Percentiles rank a stretch among this genome's conserved stretches.
These are phyloP conservation scores for Heliopora coerulea DNA, from an alignment of 92 coral and sea anemone species.

Conservation along the genomic window DNA sequence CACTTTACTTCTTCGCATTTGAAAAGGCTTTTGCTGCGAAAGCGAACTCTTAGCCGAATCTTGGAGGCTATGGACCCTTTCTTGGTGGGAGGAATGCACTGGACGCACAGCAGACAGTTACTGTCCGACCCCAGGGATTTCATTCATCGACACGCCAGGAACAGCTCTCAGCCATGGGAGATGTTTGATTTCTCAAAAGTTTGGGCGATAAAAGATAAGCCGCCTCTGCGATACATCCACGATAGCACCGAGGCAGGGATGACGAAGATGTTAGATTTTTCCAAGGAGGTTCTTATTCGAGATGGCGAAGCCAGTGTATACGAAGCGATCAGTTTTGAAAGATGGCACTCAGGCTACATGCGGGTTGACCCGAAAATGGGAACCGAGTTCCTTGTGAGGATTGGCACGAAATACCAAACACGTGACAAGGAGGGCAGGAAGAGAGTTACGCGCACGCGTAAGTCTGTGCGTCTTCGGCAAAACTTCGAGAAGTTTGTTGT, in stretches of 20 bases:
- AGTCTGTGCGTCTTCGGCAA: slow-evolving; percentile 13
- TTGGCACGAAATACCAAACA: slow-evolving; percentile 90
- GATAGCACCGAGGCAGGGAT: slow-evolving; percentile 85
- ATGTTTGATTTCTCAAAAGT: slow-evolving; percentile 30
- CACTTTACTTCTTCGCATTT: slow-evolving; percentile 69
- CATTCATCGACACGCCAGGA: neutral
- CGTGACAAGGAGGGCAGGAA: slow-evolving; percentile 23
- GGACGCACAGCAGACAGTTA: slow-evolving; percentile 17
- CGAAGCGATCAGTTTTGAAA: slow-evolving; percentile 83
- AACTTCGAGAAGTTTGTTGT: slow-evolving; percentile 12
- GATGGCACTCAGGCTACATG: slow-evolving; percentile 90
- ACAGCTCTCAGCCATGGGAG: slow-evolving; percentile 38
- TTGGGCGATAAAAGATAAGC: slow-evolving; percentile 77
- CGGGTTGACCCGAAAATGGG: slow-evolving; percentile 86
- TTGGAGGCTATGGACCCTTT: slow-evolving; percentile 1
- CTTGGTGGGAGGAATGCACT: slow-evolving; percentile 22
- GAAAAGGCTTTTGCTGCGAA: slow-evolving; percentile 56
- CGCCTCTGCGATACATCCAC: slow-evolving; percentile 93
- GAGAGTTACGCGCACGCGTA: neutral
- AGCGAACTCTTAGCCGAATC: slow-evolving; percentile 1
- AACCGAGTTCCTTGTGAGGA: slow-evolving; percentile 80
- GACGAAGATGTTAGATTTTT: slow-evolving; percentile 82
- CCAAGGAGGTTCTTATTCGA: slow-evolving; percentile 78
- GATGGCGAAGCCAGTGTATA: slow-evolving; percentile 79
- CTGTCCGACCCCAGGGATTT: slow-evolving; percentile 7